Base-by-base conservation (phyloP, 2,888 invertebrate species). In the Caenorhabditis sp. region DNA sequence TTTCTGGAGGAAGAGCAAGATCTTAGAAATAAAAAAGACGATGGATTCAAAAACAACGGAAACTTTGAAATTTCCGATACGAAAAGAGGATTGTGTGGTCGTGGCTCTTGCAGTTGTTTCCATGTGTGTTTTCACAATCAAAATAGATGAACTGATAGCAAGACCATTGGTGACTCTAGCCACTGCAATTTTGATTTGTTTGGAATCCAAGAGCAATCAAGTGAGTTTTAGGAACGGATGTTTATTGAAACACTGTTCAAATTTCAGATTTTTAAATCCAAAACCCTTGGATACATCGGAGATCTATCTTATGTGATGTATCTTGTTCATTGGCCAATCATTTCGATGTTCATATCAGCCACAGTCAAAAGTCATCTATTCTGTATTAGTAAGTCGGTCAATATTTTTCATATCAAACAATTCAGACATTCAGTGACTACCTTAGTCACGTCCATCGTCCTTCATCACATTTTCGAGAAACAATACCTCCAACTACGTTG, bases 251-350 rank as follows among this genome's bases (percentile, higher is more conserved):
- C 16, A n/a, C n/a, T n/a, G n/a, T n/a, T 8, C 2, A 0, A 10
- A 19, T 59, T 63, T 38, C 61, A 77, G 76, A 47, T 77, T 47
- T 12, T 77, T 14, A 41, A 69, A n/a, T 59, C 58, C 26, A 31
- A 14, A 22, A 7, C 10, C 5, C n/a, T 69, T 6, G 56, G 41
- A 8, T 64, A 64, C 16, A 47, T 64, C 16, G 76, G 76, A 0
- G 69, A 77, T 38, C 14, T 77, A 7, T 77, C 76, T n/a, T 77
- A 77, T 68, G 41, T 69, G 0, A 59, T 77, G 19, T 77, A 77
- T 38, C 35, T 76, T 1, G 26, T 76, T 58, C 75, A 76, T 35
- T 76, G 75, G 75, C 75, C 75, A 10, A 10, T 76, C 8, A 47
- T 77, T 16, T 22, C 68, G 22, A 49, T 77, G 8, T 58, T 69